Evolutionary conservation across 2,797 vertebrate species (phyloP), one percentile per base, ranked within the genome.

Genomic region (Sebastes jordani): DNA sequence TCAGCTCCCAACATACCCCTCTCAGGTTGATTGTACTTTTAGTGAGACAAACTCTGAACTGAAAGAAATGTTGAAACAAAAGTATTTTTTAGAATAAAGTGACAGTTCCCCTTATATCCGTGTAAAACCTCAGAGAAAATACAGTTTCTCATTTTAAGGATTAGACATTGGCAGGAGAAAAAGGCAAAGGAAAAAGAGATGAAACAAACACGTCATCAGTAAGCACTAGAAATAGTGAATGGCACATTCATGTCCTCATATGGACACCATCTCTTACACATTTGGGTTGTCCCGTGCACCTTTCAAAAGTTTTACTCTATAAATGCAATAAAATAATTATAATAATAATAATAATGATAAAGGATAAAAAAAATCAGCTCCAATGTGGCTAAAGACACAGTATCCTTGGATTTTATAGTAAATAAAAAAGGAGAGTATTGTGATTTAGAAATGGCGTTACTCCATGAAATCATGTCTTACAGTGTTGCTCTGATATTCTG

Each of bases 181-280:
- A 91, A 89, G 84, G 79, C 81, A 89, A 89, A 88, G 32, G 52
- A 54, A 49, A 23, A 23, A 42, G 38, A 72, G 30, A 76, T 54
- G 67, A 86, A 66, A 82, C 60, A 30, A 60, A 68, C 58, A 67
- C 9, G 2, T 73, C 64, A 66, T 83, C 68, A 63, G 62, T 65
- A 85, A 92, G 88, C 85, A 91, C 85, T 83, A 83, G 83, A 89
- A 84, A 86, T 49, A 76, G 38, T 77, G 65, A 90, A 93, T 92
- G 92, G 91, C 90, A 94, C 91, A 69, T 83, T 65, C 56, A 55
- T 14, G 82, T 92, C 86, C 79, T 73, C 36, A 13, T 7, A 7
- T 55, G 83, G 82, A 91, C 86, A 68, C 71, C 74, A 68, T 71
- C 86, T 73, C 55, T 54, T 54, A 71, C 27, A 72, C 55, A 55